Conservation (phyloP, 1,140 invertebrate genomes). For the Bicyclus anynana region DNA sequence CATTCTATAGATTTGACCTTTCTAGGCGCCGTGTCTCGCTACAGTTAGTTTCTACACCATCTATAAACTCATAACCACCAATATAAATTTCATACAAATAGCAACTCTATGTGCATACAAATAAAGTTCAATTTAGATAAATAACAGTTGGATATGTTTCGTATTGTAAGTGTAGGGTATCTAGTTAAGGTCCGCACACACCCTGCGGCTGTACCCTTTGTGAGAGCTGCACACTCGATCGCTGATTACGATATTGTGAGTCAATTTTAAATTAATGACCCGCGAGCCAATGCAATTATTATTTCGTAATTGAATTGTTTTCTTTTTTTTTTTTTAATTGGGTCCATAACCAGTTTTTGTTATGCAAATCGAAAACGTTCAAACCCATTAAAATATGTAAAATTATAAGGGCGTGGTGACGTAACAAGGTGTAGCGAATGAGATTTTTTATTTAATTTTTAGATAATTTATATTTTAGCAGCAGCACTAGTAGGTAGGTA, state of each 20-base stretch:
- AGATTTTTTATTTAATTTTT: no score
- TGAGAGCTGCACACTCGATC: constrained; percentile 26
- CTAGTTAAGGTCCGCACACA: constrained; percentile 19
- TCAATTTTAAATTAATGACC: constrained; percentile 16
- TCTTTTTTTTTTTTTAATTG: no score
- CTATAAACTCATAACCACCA: not conserved
- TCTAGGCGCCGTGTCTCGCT: constrained; percentile 32
- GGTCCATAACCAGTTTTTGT: no score
- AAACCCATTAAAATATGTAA: no score
- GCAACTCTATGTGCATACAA: not conserved
- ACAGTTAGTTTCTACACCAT: constrained; percentile 14
- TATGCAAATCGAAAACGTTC: no score
- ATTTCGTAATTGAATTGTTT: not conserved
- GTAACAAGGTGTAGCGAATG: no score
- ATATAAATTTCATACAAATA: not conserved
- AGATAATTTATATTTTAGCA: no score
- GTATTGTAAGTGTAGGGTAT: not conserved
- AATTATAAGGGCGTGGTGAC: no score
- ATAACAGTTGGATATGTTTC: not conserved
- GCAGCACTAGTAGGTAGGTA: no score
- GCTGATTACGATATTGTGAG: constrained; percentile 29
- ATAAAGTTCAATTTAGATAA: not conserved
- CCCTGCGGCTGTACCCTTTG: constrained; percentile 32
- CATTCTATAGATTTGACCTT: constrained; percentile 26
- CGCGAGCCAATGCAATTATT: not conserved